These are phyloP conservation scores for Rhysida immarginata DNA, from an alignment of 1,140 invertebrate genomes.

Conservation along the genomic window DNA sequence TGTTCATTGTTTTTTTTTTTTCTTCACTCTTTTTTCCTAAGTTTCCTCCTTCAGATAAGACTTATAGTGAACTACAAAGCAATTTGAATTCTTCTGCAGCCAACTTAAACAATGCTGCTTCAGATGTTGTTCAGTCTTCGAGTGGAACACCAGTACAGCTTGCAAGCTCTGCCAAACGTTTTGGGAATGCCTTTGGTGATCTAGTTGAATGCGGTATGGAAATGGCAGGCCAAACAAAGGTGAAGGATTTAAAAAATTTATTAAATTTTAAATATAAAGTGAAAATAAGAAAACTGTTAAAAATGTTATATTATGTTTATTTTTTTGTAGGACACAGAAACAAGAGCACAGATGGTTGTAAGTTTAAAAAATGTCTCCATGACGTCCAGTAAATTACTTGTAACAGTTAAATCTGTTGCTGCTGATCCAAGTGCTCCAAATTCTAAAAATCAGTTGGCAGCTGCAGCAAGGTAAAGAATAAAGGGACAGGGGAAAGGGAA, in stretches of 20 bases:
- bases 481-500: no score
- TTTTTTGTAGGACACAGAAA: conserved; percentile 41
- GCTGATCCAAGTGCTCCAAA: conserved; percentile 78
- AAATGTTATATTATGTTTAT: conserved; percentile 7
- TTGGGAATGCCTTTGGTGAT: conserved; percentile 57
- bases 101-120: conserved; percentile 61
- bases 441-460: conserved; percentile 69
- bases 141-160: conserved; percentile 46
- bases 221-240: conserved; percentile 58
- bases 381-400: conserved; percentile 70
- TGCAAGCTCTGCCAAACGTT: conserved; percentile 53
- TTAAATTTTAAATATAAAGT: background rate
- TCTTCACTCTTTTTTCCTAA: conserved; percentile 8
- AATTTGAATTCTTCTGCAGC: conserved; percentile 68
- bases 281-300: background rate
- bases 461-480: conserved; percentile 62
- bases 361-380: conserved; percentile 74
- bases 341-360: conserved; percentile 59
- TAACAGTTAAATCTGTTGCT: conserved; percentile 73
- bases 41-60: conserved; percentile 52
- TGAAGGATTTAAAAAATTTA: conserved; percentile 14
- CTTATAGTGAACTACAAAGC: conserved; percentile 66
- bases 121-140: conserved; percentile 57
- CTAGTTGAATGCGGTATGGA: conserved; percentile 60
- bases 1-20: no score